Conservation (phyloP, 2,113 vertebrate species). For the Antennarius striatus region DNA sequence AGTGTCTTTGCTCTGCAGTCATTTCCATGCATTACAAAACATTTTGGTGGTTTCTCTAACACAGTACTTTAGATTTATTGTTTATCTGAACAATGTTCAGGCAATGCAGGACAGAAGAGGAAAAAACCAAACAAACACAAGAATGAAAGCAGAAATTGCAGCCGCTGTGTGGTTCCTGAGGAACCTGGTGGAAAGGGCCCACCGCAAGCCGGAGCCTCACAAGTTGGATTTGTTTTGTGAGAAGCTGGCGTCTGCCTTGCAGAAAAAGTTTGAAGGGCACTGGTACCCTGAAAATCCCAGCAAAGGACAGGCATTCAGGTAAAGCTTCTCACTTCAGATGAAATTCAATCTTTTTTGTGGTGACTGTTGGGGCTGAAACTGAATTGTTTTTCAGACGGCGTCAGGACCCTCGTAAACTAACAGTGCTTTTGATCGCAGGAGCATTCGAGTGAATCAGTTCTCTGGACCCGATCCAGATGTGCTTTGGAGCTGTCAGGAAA, state of each 20-base stretch:
- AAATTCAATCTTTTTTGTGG: no score
- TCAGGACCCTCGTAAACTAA: no score
- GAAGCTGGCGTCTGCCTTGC: conserved; percentile 67
- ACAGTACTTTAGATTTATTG: no score
- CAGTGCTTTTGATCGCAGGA: conserved; percentile 64
- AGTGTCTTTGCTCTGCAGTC: no score
- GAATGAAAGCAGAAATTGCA: conserved; percentile 81
- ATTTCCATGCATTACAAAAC: no score
- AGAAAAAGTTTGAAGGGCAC: conserved; percentile 78
- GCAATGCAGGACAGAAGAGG: no score
- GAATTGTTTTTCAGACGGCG: no score
- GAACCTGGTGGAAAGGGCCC: conserved; percentile 65
- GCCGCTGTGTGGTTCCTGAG: conserved; percentile 80
- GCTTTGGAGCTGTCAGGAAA: conserved; percentile 80
- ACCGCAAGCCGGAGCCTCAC: conserved; percentile 61
- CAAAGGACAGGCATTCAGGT: conserved; percentile 83
- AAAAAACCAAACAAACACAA: no score
- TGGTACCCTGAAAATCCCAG: conserved; percentile 81
- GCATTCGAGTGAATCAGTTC: conserved; percentile 82
- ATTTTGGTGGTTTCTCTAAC: no score
- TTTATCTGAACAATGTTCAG: no score
- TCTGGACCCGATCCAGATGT: conserved; percentile 82
- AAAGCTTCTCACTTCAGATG: no score
- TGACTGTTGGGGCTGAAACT: no score
- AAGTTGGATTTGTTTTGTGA: conserved; percentile 76